Evolutionary conservation across 2,113 vertebrate species (phyloP), one percentile per base, ranked within the genome.

Genomic region (Colossoma macropomum): DNA sequence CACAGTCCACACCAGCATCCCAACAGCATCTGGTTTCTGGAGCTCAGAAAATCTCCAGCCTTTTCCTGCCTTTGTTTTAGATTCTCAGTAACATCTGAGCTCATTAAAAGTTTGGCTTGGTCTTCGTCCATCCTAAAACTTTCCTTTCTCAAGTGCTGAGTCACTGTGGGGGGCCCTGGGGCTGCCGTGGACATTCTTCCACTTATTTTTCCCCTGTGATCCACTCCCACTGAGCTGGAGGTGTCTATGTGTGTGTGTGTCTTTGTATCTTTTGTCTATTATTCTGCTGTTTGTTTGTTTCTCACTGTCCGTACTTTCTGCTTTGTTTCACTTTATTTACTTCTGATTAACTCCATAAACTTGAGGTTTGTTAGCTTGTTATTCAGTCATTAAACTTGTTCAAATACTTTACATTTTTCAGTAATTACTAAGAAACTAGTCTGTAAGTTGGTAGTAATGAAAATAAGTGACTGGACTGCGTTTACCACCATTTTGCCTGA

Each of bases 11-110:
- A 52, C 45, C 15, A 56, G 27, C 0, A 54, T 48, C 50, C 23
- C 32, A 59, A 38, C 32, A 59, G 52, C 66, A 72, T 80, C 79
- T 80, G 79, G 56, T 74, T 63, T 74, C 7, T 38, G 3, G 6
- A 19, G 15, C 30, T 73, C 15, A 12, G 38, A 45, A 81, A 81
- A 73, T 23, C 48, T 62, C 19, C 69, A 63, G 6, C 69, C 12
- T 17, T 74, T 63, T 81, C 79, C 59, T 65, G 56, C 65, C 41
- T 65, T 75, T 65, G 16, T 65, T 74, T 59, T 59, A 8, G 1
- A 59, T 30, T 60, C 34, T 48, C 38, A 60, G 32, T 60, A 48
- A 45, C 23, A 66, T 75, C 63, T 66, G n/a, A 19, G 32, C 27
- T 28, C 2, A 6, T 65, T 50, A 65, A 50, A 79, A 34, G 21